Conservation (phyloP, 2,113 vertebrate genomes). For the Sander vitreus region DNA sequence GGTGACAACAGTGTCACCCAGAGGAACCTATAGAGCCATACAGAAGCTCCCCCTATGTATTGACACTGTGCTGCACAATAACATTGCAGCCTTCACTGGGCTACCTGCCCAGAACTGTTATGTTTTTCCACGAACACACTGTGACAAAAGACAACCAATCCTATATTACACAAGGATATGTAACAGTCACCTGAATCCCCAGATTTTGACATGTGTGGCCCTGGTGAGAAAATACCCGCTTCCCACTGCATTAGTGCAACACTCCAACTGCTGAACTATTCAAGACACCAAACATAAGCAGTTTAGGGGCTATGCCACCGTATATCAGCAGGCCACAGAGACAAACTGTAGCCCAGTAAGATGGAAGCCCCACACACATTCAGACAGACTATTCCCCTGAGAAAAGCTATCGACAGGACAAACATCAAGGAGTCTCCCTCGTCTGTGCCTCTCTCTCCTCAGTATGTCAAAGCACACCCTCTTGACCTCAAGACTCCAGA, state of each 20-base stretch:
- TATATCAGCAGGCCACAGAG: constrained; percentile 27
- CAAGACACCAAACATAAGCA: constrained; percentile 30
- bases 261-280: constrained; percentile 34
- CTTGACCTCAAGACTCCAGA: constrained; percentile 76
- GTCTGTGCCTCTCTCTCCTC: constrained; percentile 61
- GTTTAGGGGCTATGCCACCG: constrained; percentile 21
- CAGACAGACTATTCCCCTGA: constrained; percentile 74
- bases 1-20: constrained; percentile 31
- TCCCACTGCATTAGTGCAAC: not conserved
- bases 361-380: constrained; percentile 42
- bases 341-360: constrained; percentile 55
- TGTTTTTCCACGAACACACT: constrained; percentile 34
- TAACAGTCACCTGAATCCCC: not conserved
- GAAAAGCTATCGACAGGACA: constrained; percentile 77
- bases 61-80: constrained; percentile 23
- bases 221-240: constrained; percentile 25
- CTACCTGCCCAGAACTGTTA: constrained; percentile 32
- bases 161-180: constrained; percentile 8
- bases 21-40: constrained; percentile 39
- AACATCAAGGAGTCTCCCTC: constrained; percentile 77
- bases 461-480: constrained; percentile 79
- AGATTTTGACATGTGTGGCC: not conserved
- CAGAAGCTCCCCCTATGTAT: constrained; percentile 37
- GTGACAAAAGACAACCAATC: constrained; percentile 21
- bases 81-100: constrained; percentile 20